These are phyloP conservation scores for Palythoa grandis DNA, from an alignment of 92 coral and sea anemone genomes.

Conservation along the genomic window DNA sequence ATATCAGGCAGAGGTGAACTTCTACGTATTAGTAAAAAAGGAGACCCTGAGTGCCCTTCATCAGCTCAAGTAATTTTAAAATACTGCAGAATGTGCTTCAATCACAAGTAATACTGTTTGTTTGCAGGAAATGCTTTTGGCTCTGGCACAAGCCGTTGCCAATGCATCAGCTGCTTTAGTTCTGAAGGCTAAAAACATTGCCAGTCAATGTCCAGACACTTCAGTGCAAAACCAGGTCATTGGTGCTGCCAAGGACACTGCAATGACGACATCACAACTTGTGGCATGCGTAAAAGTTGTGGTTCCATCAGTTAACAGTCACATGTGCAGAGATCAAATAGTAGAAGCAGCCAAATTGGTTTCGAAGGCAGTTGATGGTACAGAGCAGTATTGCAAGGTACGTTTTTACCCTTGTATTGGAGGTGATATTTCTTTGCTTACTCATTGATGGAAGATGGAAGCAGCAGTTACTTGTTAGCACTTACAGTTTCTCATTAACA, in stretches of 20 bases:
- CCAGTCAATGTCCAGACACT: slow-evolving; percentile 95
- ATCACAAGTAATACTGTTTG: not conserved
- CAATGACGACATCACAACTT: slow-evolving; percentile 97
- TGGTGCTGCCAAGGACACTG: slow-evolving; percentile 98
- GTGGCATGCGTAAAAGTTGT: slow-evolving; percentile 98
- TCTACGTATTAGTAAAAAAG: too few species aligned
- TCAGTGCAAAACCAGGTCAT: slow-evolving; percentile 87
- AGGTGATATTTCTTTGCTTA: too few species aligned
- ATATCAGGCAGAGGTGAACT: too few species aligned
- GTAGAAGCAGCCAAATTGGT: slow-evolving; percentile 97
- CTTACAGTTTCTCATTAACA: too few species aligned
- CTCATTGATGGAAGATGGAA: too few species aligned
- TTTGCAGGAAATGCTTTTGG: slow-evolving; percentile 89
- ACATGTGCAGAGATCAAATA: slow-evolving; percentile 97
- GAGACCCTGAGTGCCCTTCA: not conserved
- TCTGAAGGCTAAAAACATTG: slow-evolving; percentile 92
- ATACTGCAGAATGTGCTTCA: not conserved
- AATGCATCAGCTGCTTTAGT: slow-evolving; percentile 98
- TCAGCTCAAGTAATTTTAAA: not conserved
- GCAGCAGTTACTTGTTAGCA: too few species aligned
- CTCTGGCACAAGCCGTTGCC: slow-evolving; percentile 98
- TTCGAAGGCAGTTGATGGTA: slow-evolving; percentile 97
- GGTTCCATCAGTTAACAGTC: slow-evolving; percentile 97
- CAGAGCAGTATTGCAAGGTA: slow-evolving; percentile 98
- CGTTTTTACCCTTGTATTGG: not conserved